Conservation (phyloP, 2,797 vertebrate genomes). For the Propithecus deckenii region DNA sequence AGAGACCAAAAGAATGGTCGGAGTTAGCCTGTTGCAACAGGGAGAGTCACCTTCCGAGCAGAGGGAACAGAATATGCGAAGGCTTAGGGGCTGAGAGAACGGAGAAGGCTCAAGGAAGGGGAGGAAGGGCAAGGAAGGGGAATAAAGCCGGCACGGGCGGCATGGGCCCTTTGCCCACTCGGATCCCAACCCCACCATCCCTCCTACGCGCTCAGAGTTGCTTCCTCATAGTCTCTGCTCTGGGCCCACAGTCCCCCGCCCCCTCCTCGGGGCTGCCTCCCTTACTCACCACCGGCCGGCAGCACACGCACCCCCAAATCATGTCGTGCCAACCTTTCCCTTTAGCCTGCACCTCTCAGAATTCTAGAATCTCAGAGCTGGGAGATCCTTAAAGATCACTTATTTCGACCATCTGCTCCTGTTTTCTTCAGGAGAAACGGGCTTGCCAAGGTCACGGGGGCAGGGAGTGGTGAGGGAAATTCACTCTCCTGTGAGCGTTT, state of each 20-base stretch:
- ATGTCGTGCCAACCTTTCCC: background rate
- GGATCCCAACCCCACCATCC: accelerated
- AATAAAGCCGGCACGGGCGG: background rate
- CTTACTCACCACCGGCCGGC: background rate
- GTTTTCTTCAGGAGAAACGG: background rate
- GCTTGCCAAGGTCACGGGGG: background rate
- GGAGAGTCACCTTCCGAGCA: background rate
- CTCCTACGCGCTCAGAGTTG: accelerated
- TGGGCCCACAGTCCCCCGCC: background rate
- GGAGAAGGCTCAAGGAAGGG: background rate
- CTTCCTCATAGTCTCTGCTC: background rate
- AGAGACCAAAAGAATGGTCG: background rate
- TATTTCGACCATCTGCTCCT: background rate
- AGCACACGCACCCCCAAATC: background rate
- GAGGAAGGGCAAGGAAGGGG: background rate
- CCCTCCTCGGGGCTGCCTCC: background rate
- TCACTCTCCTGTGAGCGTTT: background rate
- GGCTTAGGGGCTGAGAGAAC: background rate
- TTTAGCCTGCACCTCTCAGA: background rate
- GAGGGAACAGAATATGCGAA: background rate
- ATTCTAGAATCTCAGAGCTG: background rate
- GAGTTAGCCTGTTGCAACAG: background rate
- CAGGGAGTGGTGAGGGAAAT: background rate
- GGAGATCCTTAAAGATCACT: background rate
- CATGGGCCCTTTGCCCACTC: background rate